Conservation (phyloP, 2,797 vertebrate species). For the Sebastolobus altivelis region DNA sequence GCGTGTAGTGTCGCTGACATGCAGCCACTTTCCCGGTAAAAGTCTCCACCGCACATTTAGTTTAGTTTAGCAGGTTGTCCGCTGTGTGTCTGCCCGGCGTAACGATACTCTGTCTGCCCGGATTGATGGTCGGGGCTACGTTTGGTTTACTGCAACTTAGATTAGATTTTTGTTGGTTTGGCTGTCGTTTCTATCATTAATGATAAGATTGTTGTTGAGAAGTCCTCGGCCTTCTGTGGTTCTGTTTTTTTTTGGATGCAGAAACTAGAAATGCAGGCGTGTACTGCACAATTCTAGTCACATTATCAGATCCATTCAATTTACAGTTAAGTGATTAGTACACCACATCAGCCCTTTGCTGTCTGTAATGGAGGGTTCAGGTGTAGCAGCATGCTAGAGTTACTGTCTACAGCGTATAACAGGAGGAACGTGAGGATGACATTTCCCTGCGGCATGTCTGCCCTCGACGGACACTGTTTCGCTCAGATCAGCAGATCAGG, state of each 20-base stretch:
- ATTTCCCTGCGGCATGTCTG: constrained; percentile 61
- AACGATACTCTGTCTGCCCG: no score
- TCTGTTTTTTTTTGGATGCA: not conserved
- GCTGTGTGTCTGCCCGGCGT: no score
- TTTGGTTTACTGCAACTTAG: no score
- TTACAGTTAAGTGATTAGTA: constrained; percentile 26
- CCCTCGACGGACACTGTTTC: constrained; percentile 71
- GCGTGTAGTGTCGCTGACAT: no score
- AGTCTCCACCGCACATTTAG: no score
- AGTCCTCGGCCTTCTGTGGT: not conserved
- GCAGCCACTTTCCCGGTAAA: no score
- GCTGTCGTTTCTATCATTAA: no score
- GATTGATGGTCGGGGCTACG: no score
- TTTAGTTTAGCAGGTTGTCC: no score
- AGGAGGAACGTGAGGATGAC: constrained; percentile 60
- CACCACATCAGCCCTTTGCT: not conserved
- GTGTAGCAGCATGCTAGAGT: constrained; percentile 37
- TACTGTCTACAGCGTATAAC: constrained; percentile 60
- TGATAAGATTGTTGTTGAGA: no score
- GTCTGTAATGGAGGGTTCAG: constrained; percentile 40
- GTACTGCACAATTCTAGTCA: not conserved
- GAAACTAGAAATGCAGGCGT: not conserved
- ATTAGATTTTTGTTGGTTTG: no score
- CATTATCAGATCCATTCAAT: constrained; percentile 5
- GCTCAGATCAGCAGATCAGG: constrained; percentile 77